phyloP scores from a whole-genome alignment of 2,113 vertebrate genomes.

The Silurus glanis region DNA sequence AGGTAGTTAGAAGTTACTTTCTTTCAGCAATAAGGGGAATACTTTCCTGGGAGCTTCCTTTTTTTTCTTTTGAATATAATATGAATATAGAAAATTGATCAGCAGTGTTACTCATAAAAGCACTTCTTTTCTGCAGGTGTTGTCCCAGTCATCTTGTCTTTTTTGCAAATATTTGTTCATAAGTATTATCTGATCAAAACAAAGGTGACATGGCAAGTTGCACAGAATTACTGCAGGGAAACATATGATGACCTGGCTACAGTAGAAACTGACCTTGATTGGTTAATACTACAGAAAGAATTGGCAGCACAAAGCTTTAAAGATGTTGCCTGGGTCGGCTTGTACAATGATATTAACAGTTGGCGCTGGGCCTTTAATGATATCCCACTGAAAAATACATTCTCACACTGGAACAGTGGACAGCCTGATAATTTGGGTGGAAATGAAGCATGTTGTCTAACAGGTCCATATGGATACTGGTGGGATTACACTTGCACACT shows the following conservation, averaged over 20 bases:
- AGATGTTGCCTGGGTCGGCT: not conserved
- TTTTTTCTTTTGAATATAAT: not conserved
- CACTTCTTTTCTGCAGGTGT: not conserved
- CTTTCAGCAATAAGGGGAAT: not conserved
- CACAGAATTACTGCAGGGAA: constrained; percentile 34
- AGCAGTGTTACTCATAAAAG: not conserved
- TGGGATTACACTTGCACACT: not conserved
- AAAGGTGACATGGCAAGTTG: constrained; percentile 6
- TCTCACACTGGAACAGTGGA: not conserved
- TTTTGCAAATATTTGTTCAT: not conserved
- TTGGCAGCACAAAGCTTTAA: not conserved
- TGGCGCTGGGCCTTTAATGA: constrained; percentile 35
- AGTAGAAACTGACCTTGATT: constrained; percentile 8
- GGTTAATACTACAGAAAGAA: not conserved
- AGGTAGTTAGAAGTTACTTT: not conserved
- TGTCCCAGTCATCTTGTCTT: not conserved
- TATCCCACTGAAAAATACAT: not conserved
- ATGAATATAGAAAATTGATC: not conserved
- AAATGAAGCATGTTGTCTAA: not conserved
- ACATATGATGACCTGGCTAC: constrained; percentile 19
- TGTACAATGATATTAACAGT: not conserved
- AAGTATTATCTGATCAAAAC: not conserved
- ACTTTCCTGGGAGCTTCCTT: not conserved
- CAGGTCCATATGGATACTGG: not conserved
- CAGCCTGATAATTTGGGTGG: not conserved